phyloP scores from a whole-genome alignment of 2,888 invertebrate species.

The Hirtodrosophila trivittata region DNA sequence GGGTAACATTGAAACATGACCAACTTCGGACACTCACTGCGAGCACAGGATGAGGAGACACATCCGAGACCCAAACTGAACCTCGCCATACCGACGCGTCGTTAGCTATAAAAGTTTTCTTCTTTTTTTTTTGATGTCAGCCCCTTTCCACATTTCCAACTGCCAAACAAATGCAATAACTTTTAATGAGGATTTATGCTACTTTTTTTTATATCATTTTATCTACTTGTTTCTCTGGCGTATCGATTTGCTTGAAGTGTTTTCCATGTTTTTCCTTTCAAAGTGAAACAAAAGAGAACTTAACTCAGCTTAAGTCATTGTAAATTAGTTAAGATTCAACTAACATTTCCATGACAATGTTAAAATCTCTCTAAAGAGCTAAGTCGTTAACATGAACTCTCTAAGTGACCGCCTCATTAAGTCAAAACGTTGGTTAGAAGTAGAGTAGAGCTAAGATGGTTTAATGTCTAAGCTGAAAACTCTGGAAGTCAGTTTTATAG shows the following conservation, averaged over 20 bases:
- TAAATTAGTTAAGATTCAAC: too few species aligned
- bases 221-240: slow-evolving; percentile 38
- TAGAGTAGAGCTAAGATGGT: too few species aligned
- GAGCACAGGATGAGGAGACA: too few species aligned
- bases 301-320: too few species aligned
- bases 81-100: slow-evolving; percentile 2
- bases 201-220: slow-evolving; percentile 32
- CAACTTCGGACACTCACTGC: too few species aligned
- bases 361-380: too few species aligned
- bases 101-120: slow-evolving; percentile 40
- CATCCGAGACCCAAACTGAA: slow-evolving; percentile 6
- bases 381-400: too few species aligned
- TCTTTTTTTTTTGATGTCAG: slow-evolving; percentile 15
- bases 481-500: too few species aligned
- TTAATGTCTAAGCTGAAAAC: too few species aligned
- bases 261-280: slow-evolving; percentile 2
- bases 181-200: slow-evolving; percentile 75
- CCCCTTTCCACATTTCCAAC: slow-evolving; percentile 30
- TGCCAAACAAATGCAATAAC: slow-evolving; percentile 56
- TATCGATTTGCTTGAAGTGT: slow-evolving; percentile 34
- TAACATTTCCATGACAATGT: too few species aligned
- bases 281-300: not conserved
- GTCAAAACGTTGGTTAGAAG: too few species aligned
- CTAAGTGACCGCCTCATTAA: too few species aligned
- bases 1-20: slow-evolving; percentile 26